Conservation (phyloP, 2,113 vertebrate genomes). For the Sceloporus tristichus region DNA sequence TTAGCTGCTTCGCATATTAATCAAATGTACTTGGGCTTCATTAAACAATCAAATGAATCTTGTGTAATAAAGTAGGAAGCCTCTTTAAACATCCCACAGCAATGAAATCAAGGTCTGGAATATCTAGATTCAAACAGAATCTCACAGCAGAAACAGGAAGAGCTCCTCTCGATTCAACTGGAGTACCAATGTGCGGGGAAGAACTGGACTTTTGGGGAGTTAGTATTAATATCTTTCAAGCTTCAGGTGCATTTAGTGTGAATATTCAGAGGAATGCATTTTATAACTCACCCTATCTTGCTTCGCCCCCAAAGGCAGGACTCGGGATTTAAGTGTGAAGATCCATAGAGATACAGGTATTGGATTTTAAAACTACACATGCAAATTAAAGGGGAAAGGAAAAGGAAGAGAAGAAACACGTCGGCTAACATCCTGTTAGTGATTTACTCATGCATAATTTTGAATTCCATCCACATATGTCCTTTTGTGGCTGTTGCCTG, state of each 20-base stretch:
- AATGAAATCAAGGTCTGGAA: constrained; percentile 6
- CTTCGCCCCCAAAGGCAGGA: too few relatives aligned
- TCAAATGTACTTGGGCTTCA: neutral
- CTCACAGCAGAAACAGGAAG: neutral
- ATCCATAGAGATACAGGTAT: too few relatives aligned
- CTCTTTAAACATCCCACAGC: constrained; percentile 6
- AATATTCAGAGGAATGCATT: neutral
- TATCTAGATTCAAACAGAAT: constrained; percentile 6
- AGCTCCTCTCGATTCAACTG: neutral
- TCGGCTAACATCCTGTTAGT: too few relatives aligned
- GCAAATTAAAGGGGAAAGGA: too few relatives aligned
- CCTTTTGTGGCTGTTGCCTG: too few relatives aligned
- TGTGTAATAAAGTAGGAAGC: constrained; percentile 17
- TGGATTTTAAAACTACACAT: too few relatives aligned
- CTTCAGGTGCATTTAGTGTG: neutral
- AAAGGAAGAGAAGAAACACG: too few relatives aligned
- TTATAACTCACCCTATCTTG: neutral
- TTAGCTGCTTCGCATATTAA: constrained; percentile 14
- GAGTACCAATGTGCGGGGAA: neutral
- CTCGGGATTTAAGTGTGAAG: too few relatives aligned
- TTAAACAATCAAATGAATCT: constrained; percentile 11
- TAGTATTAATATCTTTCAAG: neutral
- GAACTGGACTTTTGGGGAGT: too few relatives aligned
- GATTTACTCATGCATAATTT: too few relatives aligned
- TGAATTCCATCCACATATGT: too few relatives aligned